Evolutionary conservation across 2,888 invertebrate species (phyloP), one percentile per base, ranked within the genome.

Genomic region (Thereva nobilitata): DNA sequence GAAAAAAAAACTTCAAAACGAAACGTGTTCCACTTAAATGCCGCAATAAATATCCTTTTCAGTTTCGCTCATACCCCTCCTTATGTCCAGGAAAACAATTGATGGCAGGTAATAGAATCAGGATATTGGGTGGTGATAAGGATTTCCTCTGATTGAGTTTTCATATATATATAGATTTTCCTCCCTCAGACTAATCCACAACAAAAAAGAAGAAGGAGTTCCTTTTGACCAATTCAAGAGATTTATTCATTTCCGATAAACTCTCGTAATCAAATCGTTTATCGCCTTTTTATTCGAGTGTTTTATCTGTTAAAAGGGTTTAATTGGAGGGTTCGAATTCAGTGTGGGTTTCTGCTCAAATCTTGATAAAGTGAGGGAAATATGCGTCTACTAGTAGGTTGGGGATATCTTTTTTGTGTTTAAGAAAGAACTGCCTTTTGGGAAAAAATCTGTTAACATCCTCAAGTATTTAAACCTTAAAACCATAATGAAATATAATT

Each of bases 161-260:
- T 23, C 61, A 61, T 40, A 47, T 5, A 41, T 38, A n/a, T 40
- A 12, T 38, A 47, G 44, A 37, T 40, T 23, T 50, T 38, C 50
- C 12, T 10, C 50, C 50, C 23, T 55, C 12, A 41, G 40, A 45
- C 23, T 23, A 23, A 23, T 23, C 23, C 23, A 23, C 23, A 23
- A 2, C 23, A 23, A 23, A 23, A 23, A 23, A 23, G 2, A 2
- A 23, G 23, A 23, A 23, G 23, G 23, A 23, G 23, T 23, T 23
- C 2, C 23, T 23, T 23, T 23, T 23, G 42, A 8, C 9, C 42
- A 42, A 42, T 8, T 5, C 4, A 54, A 49, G 67, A 69, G 69
- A 69, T 69, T 69, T 69, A 69, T 69, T 67, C 61, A 55, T 67
- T 69, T 67, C 65, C 69, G 69, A 69, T 69, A 69, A 68, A 59